phyloP scores from a whole-genome alignment of 2,797 vertebrate genomes.

The Philypnodon macrostomus region DNA sequence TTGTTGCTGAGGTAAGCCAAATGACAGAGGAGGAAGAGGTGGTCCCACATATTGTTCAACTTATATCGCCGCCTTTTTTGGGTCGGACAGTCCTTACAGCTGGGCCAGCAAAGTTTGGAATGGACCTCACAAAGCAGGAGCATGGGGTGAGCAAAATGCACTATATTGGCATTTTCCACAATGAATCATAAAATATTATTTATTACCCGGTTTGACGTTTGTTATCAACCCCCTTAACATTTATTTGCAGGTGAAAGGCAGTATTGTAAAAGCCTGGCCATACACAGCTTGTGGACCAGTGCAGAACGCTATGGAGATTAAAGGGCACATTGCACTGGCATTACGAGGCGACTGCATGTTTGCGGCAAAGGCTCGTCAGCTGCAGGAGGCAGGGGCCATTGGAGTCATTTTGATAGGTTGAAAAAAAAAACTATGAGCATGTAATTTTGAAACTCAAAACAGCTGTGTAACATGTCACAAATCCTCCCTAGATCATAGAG shows the following conservation, averaged over 20 bases:
- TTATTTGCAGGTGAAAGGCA: slow-evolving; percentile 75
- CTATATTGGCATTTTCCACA: no score
- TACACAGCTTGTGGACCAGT: slow-evolving; percentile 76
- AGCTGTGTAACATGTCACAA: background rate
- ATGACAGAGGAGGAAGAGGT: slow-evolving; percentile 69
- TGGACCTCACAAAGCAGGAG: slow-evolving; percentile 82
- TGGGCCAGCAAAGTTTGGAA: slow-evolving; percentile 82
- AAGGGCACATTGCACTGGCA: slow-evolving; percentile 71
- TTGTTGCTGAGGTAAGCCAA: slow-evolving; percentile 79
- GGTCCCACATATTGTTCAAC: slow-evolving; percentile 76
- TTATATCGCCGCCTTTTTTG: slow-evolving; percentile 82
- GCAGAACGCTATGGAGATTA: slow-evolving; percentile 64
- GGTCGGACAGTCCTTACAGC: slow-evolving; percentile 78
- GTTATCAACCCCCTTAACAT: background rate
- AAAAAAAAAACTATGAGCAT: background rate
- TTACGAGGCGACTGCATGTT: slow-evolving; percentile 84
- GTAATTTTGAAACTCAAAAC: background rate
- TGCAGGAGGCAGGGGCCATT: slow-evolving; percentile 76
- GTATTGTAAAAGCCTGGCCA: slow-evolving; percentile 71
- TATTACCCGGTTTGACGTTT: no score
- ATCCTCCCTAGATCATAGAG: slow-evolving; percentile 69
- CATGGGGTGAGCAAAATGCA: slow-evolving; percentile 76
- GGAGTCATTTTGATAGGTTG: slow-evolving; percentile 82
- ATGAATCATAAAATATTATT: background rate
- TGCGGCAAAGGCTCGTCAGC: slow-evolving; percentile 76